A percentile compares a stretch with the other conserved stretches of the same genome.
These are phyloP conservation scores for Etheostoma spectabile DNA, from an alignment of 2,113 vertebrate genomes.

Conservation along the genomic window DNA sequence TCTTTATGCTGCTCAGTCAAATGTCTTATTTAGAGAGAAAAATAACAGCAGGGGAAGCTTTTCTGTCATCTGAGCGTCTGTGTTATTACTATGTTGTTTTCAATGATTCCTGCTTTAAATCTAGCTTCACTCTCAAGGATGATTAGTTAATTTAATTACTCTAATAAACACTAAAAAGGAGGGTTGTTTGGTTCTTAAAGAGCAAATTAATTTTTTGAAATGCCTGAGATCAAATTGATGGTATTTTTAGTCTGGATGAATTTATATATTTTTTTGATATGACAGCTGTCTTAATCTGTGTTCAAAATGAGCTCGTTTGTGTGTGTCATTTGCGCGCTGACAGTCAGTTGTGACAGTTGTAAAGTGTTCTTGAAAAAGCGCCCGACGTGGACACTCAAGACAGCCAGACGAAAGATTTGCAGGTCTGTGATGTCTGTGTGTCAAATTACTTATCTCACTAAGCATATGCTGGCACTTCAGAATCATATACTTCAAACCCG, in stretches of 20 bases:
- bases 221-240: slow-evolving; percentile 61
- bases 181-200: slow-evolving; percentile 64
- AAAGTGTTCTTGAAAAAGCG: slow-evolving; percentile 81
- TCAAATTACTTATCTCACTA: slow-evolving; percentile 84
- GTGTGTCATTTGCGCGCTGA: slow-evolving; percentile 68
- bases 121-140: slow-evolving; percentile 45
- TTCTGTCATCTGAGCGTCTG: slow-evolving; percentile 15
- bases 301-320: slow-evolving; percentile 74
- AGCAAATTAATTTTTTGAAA: slow-evolving; percentile 71
- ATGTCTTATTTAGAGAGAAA: slow-evolving; percentile 34
- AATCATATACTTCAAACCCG: slow-evolving; percentile 83
- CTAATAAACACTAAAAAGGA: slow-evolving; percentile 62
- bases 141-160: slow-evolving; percentile 74
- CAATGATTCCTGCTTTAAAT: slow-evolving; percentile 51
- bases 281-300: slow-evolving; percentile 78
- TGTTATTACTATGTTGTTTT: slow-evolving; percentile 51
- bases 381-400: slow-evolving; percentile 74
- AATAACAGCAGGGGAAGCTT: slow-evolving; percentile 25
- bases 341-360: slow-evolving; percentile 82
- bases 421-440: slow-evolving; percentile 82
- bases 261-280: slow-evolving; percentile 53
- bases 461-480: slow-evolving; percentile 84
- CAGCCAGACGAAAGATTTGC: slow-evolving; percentile 80
- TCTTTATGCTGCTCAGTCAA: slow-evolving; percentile 37
- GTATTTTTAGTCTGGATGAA: slow-evolving; percentile 66